Percentiles rank a stretch among this genome's conserved stretches.
These are phyloP conservation scores for Illadopsis cleaveri DNA, from an alignment of 2,113 vertebrate genomes.

Conservation along the genomic window DNA sequence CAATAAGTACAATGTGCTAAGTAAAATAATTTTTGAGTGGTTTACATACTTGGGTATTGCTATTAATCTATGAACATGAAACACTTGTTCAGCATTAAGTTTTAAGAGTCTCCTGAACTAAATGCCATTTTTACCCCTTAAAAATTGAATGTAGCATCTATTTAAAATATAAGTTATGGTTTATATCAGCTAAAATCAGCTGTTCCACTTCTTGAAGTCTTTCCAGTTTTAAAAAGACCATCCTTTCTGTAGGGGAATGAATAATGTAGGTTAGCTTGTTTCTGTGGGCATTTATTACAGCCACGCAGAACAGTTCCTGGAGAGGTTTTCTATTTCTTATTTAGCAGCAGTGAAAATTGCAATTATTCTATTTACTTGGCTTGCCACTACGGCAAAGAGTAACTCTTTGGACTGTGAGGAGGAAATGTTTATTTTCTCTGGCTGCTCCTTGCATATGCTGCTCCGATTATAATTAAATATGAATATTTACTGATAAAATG, in stretches of 20 bases:
- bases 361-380: conserved; percentile 43
- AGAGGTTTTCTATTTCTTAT: conserved; percentile 59
- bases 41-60: background rate
- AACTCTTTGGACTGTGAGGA: conserved; percentile 13
- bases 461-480: conserved; percentile 30
- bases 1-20: background rate
- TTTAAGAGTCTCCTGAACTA: background rate
- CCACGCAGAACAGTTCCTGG: background rate
- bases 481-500: conserved; percentile 14
- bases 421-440: conserved; percentile 26
- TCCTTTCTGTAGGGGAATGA: conserved; percentile 13
- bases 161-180: background rate
- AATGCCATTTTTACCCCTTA: background rate
- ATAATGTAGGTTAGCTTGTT: conserved; percentile 42
- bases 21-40: background rate
- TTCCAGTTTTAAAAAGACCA: background rate
- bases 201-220: background rate
- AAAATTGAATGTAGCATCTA: background rate
- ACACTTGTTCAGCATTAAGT: background rate
- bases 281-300: conserved; percentile 39
- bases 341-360: conserved; percentile 40
- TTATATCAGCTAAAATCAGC: background rate
- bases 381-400: conserved; percentile 16
- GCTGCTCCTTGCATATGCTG: conserved; percentile 16
- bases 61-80: background rate